A percentile compares a stretch with the other conserved stretches of the same genome.
These are phyloP conservation scores for Chiloscyllium plagiosum DNA, from an alignment of 2,113 vertebrate genomes.

Conservation along the genomic window DNA sequence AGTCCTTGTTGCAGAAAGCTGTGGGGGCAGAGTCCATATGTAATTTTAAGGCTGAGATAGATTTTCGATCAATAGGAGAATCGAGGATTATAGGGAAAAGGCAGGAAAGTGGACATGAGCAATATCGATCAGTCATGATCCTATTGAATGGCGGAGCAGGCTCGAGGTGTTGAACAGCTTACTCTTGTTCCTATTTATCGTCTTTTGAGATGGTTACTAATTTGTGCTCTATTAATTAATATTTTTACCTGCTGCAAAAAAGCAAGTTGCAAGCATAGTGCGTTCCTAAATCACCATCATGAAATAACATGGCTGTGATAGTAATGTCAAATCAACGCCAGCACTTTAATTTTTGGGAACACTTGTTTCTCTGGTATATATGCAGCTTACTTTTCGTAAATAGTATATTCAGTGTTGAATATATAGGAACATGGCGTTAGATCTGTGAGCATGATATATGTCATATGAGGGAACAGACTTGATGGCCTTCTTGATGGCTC, in stretches of 20 bases:
- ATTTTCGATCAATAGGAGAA: too few species aligned
- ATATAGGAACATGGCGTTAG: background rate
- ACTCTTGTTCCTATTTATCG: too few species aligned
- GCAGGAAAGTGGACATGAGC: too few species aligned
- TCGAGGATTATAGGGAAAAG: too few species aligned
- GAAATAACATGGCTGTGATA: background rate
- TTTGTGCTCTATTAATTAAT: background rate
- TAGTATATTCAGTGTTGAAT: background rate
- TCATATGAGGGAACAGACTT: background rate
- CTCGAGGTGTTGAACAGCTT: too few species aligned
- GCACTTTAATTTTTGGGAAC: background rate
- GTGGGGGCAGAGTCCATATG: too few species aligned
- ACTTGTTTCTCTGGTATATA: background rate
- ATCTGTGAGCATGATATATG: background rate
- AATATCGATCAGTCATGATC: too few species aligned
- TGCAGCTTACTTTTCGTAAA: background rate
- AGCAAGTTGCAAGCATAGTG: background rate
- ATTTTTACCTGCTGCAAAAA: background rate
- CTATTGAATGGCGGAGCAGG: too few species aligned
- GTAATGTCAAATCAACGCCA: background rate
- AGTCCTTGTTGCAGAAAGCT: too few species aligned
- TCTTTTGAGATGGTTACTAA: background rate
- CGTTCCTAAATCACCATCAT: background rate
- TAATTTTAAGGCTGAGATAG: too few species aligned
- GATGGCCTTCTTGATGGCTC: background rate